A percentile compares a stretch with the other conserved stretches of the same genome.
These are phyloP conservation scores for Ciconia maguari DNA, from an alignment of 2,113 vertebrate genomes.

Conservation along the genomic window DNA sequence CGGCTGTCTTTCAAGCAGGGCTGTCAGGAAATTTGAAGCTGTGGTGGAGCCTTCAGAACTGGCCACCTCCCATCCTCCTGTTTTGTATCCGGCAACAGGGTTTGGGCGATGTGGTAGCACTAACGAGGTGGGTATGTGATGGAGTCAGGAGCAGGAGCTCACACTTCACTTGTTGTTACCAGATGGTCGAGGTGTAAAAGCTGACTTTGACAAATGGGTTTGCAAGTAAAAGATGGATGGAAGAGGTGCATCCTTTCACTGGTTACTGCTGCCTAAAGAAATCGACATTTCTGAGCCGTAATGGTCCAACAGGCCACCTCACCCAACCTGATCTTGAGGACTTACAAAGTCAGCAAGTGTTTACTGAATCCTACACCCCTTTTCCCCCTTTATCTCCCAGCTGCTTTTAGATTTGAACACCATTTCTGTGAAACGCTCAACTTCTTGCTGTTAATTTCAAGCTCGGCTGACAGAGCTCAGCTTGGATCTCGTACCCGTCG, in stretches of 20 bases:
- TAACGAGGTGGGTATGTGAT: neutral
- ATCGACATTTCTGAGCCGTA: accelerated
- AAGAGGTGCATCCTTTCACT: neutral
- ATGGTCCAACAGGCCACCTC: neutral
- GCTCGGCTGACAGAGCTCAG: slow-evolving; percentile 51
- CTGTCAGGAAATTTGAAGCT: neutral
- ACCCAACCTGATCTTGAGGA: neutral
- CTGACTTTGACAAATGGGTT: neutral
- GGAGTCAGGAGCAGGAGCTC: neutral
- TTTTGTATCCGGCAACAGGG: accelerated
- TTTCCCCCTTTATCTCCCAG: neutral
- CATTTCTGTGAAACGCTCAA: neutral
- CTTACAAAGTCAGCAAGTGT: neutral
- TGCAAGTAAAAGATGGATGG: neutral
- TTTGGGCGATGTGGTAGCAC: no score
- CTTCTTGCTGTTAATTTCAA: slow-evolving; percentile 56
- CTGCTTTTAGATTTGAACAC: neutral
- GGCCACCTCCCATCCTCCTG: neutral
- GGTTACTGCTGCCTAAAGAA: neutral
- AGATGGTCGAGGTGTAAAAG: neutral
- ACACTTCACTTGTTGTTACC: neutral
- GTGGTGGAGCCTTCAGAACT: neutral
- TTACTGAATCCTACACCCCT: neutral
- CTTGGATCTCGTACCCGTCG: slow-evolving; percentile 23
- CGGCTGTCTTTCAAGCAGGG: neutral